phyloP scores from a whole-genome alignment of 2,888 invertebrate species.

The Malthinus seriepunctatus region DNA sequence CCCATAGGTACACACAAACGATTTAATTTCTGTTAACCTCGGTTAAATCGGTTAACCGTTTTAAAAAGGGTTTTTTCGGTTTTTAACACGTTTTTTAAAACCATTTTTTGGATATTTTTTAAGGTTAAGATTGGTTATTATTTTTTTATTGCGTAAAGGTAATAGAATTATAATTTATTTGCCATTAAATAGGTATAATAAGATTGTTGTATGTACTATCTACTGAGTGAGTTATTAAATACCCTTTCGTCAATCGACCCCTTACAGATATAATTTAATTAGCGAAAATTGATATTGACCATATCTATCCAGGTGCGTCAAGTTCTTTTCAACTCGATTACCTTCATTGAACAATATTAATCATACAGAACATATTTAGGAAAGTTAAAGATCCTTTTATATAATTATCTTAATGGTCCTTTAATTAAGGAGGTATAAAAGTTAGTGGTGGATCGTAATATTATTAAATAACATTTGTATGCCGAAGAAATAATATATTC shows the following conservation, averaged over 20 bases:
- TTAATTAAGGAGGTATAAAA: too few relatives aligned
- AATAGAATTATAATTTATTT: slow-evolving; percentile 1
- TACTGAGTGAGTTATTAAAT: slow-evolving; percentile 23
- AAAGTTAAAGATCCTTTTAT: slow-evolving; percentile 16
- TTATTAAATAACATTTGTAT: slow-evolving; percentile 6
- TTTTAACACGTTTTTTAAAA: too few relatives aligned
- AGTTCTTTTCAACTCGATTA: slow-evolving; percentile 16
- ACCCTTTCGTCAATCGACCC: slow-evolving; percentile 38
- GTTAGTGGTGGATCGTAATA: not conserved
- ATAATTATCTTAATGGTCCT: not conserved
- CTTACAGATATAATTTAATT: slow-evolving; percentile 43
- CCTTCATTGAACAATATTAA: too few relatives aligned
- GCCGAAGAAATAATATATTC: slow-evolving; percentile 11
- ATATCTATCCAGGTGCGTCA: slow-evolving; percentile 40
- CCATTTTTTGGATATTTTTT: too few relatives aligned
- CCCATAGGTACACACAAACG: too few relatives aligned
- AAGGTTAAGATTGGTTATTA: too few relatives aligned
- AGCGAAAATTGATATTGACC: slow-evolving; percentile 46
- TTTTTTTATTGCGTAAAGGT: too few relatives aligned
- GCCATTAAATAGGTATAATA: slow-evolving; percentile 18
- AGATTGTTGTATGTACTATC: slow-evolving; percentile 30
- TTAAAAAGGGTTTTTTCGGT: too few relatives aligned
- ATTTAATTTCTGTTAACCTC: too few relatives aligned
- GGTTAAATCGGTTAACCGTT: too few relatives aligned
- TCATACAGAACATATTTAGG: not conserved